Evolutionary conservation across 2,888 invertebrate species (phyloP).

Genomic region (Thecocarcelia acutangulata): DNA sequence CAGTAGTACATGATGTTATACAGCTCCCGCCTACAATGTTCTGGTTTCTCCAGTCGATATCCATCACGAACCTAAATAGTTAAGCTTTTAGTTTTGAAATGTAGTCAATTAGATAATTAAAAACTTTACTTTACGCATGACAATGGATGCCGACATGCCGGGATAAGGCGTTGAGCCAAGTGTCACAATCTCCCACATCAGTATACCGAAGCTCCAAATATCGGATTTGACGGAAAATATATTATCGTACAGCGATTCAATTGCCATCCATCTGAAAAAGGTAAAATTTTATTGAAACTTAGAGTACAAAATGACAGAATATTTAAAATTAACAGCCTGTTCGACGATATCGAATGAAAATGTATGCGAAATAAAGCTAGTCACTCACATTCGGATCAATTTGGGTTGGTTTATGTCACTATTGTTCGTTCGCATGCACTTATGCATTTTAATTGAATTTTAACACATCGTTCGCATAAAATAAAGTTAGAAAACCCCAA

Average conservation of each 20-base stretch:
- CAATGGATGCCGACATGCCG: conserved; percentile 94
- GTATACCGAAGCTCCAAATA: conserved; percentile 97
- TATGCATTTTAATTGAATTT: too few relatives aligned
- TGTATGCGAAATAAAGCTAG: too few relatives aligned
- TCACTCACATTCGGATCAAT: too few relatives aligned
- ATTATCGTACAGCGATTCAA: conserved; percentile 96
- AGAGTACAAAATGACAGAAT: not conserved
- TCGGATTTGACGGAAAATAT: conserved; percentile 96
- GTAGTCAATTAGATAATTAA: not conserved
- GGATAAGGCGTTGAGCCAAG: conserved; percentile 97
- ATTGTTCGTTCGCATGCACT: too few relatives aligned
- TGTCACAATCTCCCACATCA: conserved; percentile 98
- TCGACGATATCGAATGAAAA: too few relatives aligned
- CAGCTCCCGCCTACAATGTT: conserved; percentile 94
- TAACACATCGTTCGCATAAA: too few relatives aligned
- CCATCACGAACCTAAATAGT: conserved; percentile 90
- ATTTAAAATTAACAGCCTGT: too few relatives aligned
- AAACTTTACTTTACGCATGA: conserved; percentile 89
- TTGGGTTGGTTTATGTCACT: too few relatives aligned
- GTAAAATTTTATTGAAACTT: conserved; percentile 2
- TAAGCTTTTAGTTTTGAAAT: not conserved
- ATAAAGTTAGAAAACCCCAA: too few relatives aligned
- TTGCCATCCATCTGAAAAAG: conserved; percentile 93
- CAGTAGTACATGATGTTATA: conserved; percentile 98
- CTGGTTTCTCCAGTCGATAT: conserved; percentile 94